Percentiles rank a stretch among this genome's conserved stretches.
Evolutionary conservation across 1,140 invertebrate genomes (phyloP).

Genomic region (Camponotus vicinus): DNA sequence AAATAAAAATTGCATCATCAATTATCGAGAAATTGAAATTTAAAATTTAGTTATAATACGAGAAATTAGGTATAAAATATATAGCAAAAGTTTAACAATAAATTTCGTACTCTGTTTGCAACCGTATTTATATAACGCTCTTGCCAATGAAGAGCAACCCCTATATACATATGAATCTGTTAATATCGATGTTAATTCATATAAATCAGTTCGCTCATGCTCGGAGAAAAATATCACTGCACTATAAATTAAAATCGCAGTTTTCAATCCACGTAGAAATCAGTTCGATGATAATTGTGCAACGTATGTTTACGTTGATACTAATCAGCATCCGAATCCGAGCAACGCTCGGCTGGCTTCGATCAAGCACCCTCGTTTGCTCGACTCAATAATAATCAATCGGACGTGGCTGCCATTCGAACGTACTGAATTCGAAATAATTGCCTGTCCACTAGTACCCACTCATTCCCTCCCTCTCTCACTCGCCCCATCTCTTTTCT

Average conservation of each 20-base stretch:
- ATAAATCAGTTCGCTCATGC: not conserved
- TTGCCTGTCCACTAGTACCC: constrained; percentile 74
- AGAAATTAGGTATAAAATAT: not conserved
- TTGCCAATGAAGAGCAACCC: not conserved
- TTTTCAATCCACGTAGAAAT: not conserved
- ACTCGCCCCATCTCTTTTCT: not conserved
- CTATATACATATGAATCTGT: not conserved
- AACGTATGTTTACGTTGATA: constrained; percentile 41
- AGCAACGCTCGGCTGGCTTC: constrained; percentile 74
- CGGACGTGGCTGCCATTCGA: constrained; percentile 81
- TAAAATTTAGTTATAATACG: too few species aligned
- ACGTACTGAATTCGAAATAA: constrained; percentile 85
- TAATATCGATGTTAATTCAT: not conserved
- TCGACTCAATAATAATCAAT: constrained; percentile 84
- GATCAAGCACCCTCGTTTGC: constrained; percentile 84
- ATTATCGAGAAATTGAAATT: not conserved
- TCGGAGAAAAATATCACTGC: not conserved
- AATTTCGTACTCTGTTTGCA: not conserved
- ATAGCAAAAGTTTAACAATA: not conserved
- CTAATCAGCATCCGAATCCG: constrained; percentile 42
- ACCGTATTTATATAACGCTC: not conserved
- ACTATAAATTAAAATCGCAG: constrained; percentile 8
- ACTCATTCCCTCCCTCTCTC: not conserved
- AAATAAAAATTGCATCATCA: not conserved
- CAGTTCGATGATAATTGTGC: constrained; percentile 22